Evolutionary conservation across 1,140 invertebrate genomes (phyloP).

Genomic region (Cyphomyrmex costatus): DNA sequence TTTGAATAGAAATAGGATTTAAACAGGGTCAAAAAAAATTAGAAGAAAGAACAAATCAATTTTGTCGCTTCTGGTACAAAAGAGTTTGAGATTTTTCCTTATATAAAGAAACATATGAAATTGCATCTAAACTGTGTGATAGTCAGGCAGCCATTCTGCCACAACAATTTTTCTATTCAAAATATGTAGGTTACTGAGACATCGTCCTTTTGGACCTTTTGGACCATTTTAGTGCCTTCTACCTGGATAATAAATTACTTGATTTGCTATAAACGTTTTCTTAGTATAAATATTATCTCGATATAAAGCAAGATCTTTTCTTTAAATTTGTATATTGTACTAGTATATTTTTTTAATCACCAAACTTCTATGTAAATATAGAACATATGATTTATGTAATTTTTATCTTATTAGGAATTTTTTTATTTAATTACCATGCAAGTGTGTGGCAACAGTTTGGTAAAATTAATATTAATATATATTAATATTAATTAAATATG

Average conservation of each 20-base stretch:
- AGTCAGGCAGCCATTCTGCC: constrained; percentile 74
- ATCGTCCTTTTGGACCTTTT: constrained; percentile 75
- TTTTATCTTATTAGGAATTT: not conserved
- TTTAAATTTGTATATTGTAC: not conserved
- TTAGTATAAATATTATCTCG: too few species aligned
- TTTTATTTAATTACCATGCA: not conserved
- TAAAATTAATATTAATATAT: not conserved
- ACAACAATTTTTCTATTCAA: constrained; percentile 86
- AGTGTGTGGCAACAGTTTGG: not conserved
- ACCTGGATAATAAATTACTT: constrained; percentile 83
- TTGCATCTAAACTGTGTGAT: not conserved
- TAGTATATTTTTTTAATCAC: not conserved
- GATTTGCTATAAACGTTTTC: constrained; percentile 22
- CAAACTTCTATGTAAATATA: not conserved
- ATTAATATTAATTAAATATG: constrained; percentile 16
- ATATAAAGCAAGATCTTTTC: not conserved
- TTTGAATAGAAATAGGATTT: not conserved
- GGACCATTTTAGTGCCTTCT: constrained; percentile 82
- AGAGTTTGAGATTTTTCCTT: constrained; percentile 62
- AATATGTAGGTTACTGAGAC: constrained; percentile 85
- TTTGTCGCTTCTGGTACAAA: not conserved
- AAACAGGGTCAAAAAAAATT: not conserved
- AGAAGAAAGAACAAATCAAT: not conserved
- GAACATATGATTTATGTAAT: not conserved
- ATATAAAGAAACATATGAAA: not conserved